Evolutionary conservation across 2,888 invertebrate species (phyloP).

Genomic region (Scaptomyza caliginosa): DNA sequence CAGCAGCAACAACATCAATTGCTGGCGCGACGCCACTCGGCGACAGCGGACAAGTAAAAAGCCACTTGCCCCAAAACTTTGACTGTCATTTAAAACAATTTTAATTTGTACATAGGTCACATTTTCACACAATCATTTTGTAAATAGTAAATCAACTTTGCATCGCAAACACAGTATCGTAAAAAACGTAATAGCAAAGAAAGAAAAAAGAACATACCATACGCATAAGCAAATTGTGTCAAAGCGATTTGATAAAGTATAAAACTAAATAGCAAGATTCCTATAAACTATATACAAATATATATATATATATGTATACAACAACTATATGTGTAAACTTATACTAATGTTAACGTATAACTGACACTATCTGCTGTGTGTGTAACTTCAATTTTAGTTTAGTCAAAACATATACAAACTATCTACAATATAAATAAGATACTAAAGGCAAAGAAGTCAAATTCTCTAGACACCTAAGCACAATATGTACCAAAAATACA

Average conservation of each 20-base stretch:
- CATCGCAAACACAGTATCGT: conserved; percentile 60
- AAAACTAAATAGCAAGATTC: conserved; percentile 71
- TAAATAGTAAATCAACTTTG: conserved; percentile 47
- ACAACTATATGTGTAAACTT: conserved; percentile 34
- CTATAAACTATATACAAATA: conserved; percentile 59
- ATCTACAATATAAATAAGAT: not conserved
- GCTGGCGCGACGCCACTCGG: conserved; percentile 80
- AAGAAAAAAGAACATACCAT: conserved; percentile 60
- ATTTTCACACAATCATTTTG: conserved; percentile 44
- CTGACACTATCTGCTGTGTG: conserved; percentile 46
- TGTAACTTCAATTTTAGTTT: conserved; percentile 68
- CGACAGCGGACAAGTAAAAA: conserved; percentile 65
- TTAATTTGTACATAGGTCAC: conserved; percentile 53
- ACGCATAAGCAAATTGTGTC: conserved; percentile 60
- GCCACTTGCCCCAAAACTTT: conserved; percentile 9
- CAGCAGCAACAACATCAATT: conserved; percentile 58
- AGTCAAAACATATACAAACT: conserved; percentile 36
- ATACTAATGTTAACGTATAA: conserved; percentile 31
- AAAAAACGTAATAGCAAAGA: conserved; percentile 24
- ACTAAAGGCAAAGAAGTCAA: conserved; percentile 73
- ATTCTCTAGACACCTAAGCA: conserved; percentile 72
- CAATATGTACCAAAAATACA: conserved; percentile 54
- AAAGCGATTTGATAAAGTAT: conserved; percentile 49
- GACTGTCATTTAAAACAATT: conserved; percentile 35
- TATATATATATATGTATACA: conserved; percentile 25